Conservation (phyloP, 2,113 vertebrate genomes). For the Hyla sarda region DNA sequence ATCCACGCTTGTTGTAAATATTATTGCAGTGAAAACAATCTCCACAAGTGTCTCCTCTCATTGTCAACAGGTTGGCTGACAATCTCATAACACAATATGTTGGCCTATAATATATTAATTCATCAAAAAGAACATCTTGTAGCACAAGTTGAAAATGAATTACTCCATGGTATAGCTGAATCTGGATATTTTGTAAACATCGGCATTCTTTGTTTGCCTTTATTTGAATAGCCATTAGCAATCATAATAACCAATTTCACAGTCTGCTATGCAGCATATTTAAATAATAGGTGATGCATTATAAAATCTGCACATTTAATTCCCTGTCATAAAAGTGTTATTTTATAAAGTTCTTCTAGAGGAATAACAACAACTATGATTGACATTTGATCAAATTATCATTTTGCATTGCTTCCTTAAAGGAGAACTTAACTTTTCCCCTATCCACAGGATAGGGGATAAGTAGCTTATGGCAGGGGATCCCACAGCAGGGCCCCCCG, state of each 20-base stretch:
- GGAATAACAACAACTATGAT: not conserved
- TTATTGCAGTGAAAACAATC: conserved; percentile 23
- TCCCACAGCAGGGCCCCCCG: no score
- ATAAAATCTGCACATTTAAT: not conserved
- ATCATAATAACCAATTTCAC: conserved; percentile 37
- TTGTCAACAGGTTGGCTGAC: conserved; percentile 40
- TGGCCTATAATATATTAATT: conserved; percentile 36
- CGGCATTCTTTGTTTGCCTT: not conserved
- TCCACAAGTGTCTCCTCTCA: conserved; percentile 27
- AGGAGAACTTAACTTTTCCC: no score
- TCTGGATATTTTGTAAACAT: not conserved
- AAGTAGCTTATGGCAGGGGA: no score
- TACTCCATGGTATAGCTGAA: not conserved
- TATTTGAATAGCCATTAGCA: conserved; percentile 34
- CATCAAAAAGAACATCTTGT: conserved; percentile 41
- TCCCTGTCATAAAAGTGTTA: not conserved
- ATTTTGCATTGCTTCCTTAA: no score
- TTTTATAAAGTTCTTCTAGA: not conserved
- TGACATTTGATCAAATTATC: no score
- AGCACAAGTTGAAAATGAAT: conserved; percentile 19
- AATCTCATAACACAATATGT: conserved; percentile 19
- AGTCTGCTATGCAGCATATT: conserved; percentile 39
- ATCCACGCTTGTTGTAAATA: not conserved
- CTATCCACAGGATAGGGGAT: no score
- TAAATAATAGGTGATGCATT: conserved; percentile 25